These are phyloP conservation scores for Ondatra zibethicus DNA, from an alignment of 2,113 vertebrate genomes.

Conservation along the genomic window DNA sequence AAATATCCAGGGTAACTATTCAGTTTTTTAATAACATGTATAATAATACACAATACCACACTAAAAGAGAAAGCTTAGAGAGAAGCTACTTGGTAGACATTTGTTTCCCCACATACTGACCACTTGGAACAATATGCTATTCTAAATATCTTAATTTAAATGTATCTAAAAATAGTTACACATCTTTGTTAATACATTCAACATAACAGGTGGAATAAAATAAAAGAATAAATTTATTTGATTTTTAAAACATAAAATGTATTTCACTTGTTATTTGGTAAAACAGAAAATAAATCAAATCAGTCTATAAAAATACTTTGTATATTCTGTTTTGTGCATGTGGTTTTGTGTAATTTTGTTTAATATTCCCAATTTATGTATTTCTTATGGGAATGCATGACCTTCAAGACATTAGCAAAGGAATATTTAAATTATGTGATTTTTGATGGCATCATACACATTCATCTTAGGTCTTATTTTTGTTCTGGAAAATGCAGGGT, in stretches of 20 bases:
- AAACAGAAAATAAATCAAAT: neutral
- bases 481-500: neutral
- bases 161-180: neutral
- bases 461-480: neutral
- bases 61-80: neutral
- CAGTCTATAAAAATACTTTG: neutral
- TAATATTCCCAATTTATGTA: neutral
- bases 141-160: neutral
- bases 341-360: neutral
- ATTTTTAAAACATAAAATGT: neutral
- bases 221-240: neutral
- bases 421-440: neutral
- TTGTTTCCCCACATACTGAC: neutral
- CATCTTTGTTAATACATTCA: neutral
- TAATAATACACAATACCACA: neutral
- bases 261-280: neutral
- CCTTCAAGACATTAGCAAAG: neutral
- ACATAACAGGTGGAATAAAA: neutral
- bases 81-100: neutral
- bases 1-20: no score
- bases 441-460: neutral
- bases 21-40: neutral
- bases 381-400: neutral
- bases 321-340: neutral
- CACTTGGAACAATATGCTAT: neutral